A percentile compares a stretch with the other conserved stretches of the same genome.
Conservation (phyloP, 2,888 invertebrate genomes). For the Stictocephala bisonia region DNA sequence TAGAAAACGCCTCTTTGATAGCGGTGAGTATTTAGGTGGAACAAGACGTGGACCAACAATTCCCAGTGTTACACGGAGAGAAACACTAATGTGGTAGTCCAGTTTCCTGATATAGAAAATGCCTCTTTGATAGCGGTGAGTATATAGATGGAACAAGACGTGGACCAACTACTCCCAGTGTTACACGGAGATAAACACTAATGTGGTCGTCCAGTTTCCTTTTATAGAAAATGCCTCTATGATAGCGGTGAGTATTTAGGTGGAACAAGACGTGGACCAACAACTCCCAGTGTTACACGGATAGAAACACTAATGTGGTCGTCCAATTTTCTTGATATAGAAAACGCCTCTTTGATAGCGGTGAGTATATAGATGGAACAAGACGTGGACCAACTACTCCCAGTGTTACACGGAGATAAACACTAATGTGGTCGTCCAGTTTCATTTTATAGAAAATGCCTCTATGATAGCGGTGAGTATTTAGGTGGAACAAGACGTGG, state of each 20-base stretch:
- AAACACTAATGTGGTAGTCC: conserved; percentile 60
- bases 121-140: conserved; percentile 59
- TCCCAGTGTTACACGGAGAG: conserved; percentile 64
- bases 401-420: too few species aligned
- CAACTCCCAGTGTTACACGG: too few species aligned
- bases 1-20: conserved; percentile 59
- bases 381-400: too few species aligned
- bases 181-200: conserved; percentile 59
- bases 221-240: conserved; percentile 58
- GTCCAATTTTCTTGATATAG: too few species aligned
- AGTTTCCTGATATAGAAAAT: conserved; percentile 58
- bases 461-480: too few species aligned
- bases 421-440: too few species aligned
- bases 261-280: too few species aligned
- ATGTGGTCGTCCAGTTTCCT: conserved; percentile 59
- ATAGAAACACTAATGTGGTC: too few species aligned
- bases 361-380: too few species aligned
- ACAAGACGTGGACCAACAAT: conserved; percentile 67
- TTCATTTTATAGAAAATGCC: too few species aligned
- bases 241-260: conserved; percentile 59
- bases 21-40: conserved; percentile 57
- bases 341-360: too few species aligned
- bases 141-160: conserved; percentile 56
- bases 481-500: conserved; percentile 65
- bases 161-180: conserved; percentile 69